Evolutionary conservation across 2,888 invertebrate genomes (phyloP).

Genomic region (Listrodromus nycthemerus): DNA sequence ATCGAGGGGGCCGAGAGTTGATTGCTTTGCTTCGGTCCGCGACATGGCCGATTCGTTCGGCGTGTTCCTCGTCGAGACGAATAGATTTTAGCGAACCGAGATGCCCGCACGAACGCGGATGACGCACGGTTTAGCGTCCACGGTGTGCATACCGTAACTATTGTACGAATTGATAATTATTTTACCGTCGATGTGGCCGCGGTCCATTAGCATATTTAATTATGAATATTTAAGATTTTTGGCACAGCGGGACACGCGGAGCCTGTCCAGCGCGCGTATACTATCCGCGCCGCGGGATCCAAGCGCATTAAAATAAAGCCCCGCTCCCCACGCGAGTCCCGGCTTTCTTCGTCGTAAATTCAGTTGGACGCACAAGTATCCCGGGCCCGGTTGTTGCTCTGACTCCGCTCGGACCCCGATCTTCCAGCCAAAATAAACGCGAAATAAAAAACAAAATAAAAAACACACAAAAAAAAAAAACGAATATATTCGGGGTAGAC

Average conservation of each 20-base stretch:
- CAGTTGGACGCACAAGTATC: slow-evolving; percentile 76
- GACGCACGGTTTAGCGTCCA: slow-evolving; percentile 54
- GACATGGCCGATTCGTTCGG: not conserved
- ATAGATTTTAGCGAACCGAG: slow-evolving; percentile 11
- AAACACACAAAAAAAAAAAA: not conserved
- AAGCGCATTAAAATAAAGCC: slow-evolving; percentile 81
- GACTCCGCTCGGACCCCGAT: slow-evolving; percentile 69
- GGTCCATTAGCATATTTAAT: slow-evolving; percentile 84
- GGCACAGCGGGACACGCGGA: slow-evolving; percentile 79
- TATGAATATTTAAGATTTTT: slow-evolving; percentile 83
- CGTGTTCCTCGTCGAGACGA: not conserved
- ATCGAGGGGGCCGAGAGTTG: not conserved
- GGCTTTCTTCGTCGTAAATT: slow-evolving; percentile 79
- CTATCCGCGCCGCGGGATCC: slow-evolving; percentile 63
- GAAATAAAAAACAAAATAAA: slow-evolving; percentile 77
- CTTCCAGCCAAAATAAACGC: slow-evolving; percentile 72
- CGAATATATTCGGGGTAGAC: slow-evolving; percentile 73
- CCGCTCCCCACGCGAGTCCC: slow-evolving; percentile 74
- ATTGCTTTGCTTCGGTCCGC: not conserved
- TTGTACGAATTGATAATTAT: slow-evolving; percentile 83
- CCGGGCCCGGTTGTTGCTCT: slow-evolving; percentile 78
- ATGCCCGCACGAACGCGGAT: slow-evolving; percentile 25
- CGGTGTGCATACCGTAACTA: slow-evolving; percentile 72
- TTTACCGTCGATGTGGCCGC: slow-evolving; percentile 80
- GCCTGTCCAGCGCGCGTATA: slow-evolving; percentile 67